These are phyloP conservation scores for Triplophysa tibetana DNA, from an alignment of 2,113 vertebrate genomes.

Conservation along the genomic window DNA sequence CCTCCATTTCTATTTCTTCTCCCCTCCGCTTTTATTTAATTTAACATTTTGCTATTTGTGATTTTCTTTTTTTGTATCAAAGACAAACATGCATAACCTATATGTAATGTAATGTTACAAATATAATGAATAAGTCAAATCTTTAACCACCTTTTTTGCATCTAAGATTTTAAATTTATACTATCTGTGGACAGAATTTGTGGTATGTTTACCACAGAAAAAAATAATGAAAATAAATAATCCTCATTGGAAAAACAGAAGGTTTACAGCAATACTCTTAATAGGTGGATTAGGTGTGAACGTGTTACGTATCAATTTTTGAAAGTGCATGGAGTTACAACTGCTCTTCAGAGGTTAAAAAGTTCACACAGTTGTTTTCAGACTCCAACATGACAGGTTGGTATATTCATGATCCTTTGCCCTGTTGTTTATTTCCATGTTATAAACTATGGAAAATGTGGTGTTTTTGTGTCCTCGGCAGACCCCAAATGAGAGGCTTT, in stretches of 20 bases:
- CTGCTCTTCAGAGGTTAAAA: too few species aligned
- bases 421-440: neutral
- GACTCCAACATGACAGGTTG: neutral
- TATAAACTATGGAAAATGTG: neutral
- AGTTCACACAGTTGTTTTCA: too few species aligned
- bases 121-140: too few species aligned
- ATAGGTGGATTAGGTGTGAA: neutral
- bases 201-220: neutral
- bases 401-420: neutral
- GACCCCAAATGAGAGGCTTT: constrained; percentile 74
- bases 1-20: constrained; percentile 79
- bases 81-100: too few species aligned
- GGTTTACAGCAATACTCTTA: too few species aligned
- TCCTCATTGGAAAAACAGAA: too few species aligned
- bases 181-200: neutral
- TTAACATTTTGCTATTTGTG: neutral
- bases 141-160: neutral
- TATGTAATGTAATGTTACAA: too few species aligned
- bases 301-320: too few species aligned
- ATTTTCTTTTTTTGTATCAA: too few species aligned
- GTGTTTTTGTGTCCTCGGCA: constrained; percentile 44
- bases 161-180: neutral
- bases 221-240: too few species aligned
- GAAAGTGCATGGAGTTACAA: too few species aligned
- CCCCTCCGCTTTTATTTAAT: constrained; percentile 1